Conservation (phyloP, 2,797 vertebrate species). For the Heterohyrax brucei region DNA sequence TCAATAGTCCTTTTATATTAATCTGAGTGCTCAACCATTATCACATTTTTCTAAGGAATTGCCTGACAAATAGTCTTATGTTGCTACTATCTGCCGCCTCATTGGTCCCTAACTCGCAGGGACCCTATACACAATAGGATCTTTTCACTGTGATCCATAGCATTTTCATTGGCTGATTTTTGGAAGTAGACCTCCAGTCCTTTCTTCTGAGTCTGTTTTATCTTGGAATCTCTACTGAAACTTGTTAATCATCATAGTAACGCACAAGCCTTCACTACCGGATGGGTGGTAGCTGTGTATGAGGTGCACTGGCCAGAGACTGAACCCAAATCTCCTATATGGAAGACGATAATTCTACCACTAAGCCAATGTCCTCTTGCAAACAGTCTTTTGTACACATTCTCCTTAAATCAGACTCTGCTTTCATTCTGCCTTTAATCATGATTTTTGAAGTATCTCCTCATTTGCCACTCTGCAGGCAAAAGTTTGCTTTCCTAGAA, state of each 20-base stretch:
- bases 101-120: too few relatives aligned
- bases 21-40: neutral
- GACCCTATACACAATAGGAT: neutral
- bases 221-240: neutral
- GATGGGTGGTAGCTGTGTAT: neutral
- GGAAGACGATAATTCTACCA: neutral
- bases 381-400: neutral
- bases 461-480: neutral
- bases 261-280: too few relatives aligned
- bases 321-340: neutral
- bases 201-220: neutral
- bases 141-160: neutral
- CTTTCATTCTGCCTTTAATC: slow-evolving; percentile 12
- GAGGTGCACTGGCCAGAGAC: neutral
- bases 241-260: neutral
- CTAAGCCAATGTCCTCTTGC: neutral
- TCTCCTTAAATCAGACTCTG: neutral
- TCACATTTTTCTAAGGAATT: neutral
- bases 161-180: neutral
- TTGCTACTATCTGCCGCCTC: neutral
- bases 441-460: neutral
- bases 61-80: neutral
- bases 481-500: slow-evolving; percentile 16
- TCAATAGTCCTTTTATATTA: neutral
- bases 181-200: neutral